Evolutionary conservation across 2,888 invertebrate species (phyloP), one percentile per base, ranked within the genome.

Genomic region (Fragum fragum): DNA sequence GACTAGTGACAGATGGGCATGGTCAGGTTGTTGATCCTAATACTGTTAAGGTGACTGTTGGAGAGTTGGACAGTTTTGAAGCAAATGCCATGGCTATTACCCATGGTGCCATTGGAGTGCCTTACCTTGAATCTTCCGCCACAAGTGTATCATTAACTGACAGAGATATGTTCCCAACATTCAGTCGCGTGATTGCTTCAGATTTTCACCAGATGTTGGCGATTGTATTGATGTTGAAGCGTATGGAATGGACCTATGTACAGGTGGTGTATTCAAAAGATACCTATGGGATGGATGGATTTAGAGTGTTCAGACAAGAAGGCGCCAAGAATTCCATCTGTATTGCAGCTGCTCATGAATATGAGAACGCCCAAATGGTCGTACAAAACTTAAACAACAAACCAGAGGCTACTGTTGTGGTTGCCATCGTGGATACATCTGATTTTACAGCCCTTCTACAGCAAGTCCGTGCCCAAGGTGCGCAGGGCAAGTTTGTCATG

Each of bases 41-140:
- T 63, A 74, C 79, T 1, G 85, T 93, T 1, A 83, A 89, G 11
- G 89, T 87, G 0, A 89, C 91, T 29, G 85, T 92, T 7, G 92
- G 91, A 42, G 82, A 82, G 9, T 77, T 89, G 16, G 79, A 76
- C 26, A 87, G 86, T 66, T 73, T 72, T 0, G 79, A 87, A 29
- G 89, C 91, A 1, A 75, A 84, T 9, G 68, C 82, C 3, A 81
- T 91, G 74, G 86, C 89, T 3, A 95, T 95, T 53, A 93, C 95
- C 86, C 92, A 96, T 59, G 91, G 95, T 26, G 29, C 26, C 0
- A 95, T 95, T 90, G 91, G 94, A 57, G 94, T 96, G 55, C 96
- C 96, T 0, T 95, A 96, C 91, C 89, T 94, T 14, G 90, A 90
- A 5, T 76, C 86, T 0, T 73, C 80, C 3, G 91, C 92, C 0